A percentile compares a stretch with the other conserved stretches of the same genome.
These are phyloP conservation scores for Hipposideros armiger DNA, from an alignment of 2,113 vertebrate genomes.

Conservation along the genomic window DNA sequence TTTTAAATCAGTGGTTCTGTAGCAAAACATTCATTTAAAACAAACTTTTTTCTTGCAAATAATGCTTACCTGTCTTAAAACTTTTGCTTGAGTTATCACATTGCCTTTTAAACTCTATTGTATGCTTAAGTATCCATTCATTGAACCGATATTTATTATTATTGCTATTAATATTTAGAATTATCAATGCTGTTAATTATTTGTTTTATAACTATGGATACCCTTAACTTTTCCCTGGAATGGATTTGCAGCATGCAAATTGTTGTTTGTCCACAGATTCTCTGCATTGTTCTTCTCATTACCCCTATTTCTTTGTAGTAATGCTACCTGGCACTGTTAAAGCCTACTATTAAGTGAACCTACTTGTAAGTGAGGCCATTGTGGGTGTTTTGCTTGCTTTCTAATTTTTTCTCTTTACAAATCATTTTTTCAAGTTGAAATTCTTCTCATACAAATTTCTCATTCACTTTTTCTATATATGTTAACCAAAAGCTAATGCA, in stretches of 20 bases:
- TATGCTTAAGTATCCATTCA: background rate
- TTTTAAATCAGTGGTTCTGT: background rate
- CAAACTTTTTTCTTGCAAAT: background rate
- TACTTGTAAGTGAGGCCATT: background rate
- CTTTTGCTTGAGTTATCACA: conserved; percentile 18
- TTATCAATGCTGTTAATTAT: background rate
- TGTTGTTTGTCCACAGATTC: background rate
- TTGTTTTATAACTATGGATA: background rate
- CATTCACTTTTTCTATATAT: background rate
- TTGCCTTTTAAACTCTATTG: background rate
- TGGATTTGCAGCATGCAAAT: background rate
- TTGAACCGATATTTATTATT: background rate
- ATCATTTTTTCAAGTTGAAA: conserved; percentile 42
- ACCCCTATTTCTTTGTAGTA: background rate
- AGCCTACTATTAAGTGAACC: background rate
- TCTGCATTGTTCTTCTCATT: background rate
- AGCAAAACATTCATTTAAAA: background rate
- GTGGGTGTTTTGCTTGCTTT: conserved; percentile 14
- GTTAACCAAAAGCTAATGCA: conserved; percentile 4
- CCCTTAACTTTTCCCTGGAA: background rate
- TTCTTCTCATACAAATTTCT: conserved; percentile 13
- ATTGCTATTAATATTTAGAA: background rate
- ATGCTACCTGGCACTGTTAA: background rate
- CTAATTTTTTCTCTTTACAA: conserved; percentile 29
- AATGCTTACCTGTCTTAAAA: conserved; percentile 12